Percentiles rank a stretch among this genome's conserved stretches.
phyloP scores from a whole-genome alignment of 2,797 vertebrate species.

The Sebastes baramenuke region DNA sequence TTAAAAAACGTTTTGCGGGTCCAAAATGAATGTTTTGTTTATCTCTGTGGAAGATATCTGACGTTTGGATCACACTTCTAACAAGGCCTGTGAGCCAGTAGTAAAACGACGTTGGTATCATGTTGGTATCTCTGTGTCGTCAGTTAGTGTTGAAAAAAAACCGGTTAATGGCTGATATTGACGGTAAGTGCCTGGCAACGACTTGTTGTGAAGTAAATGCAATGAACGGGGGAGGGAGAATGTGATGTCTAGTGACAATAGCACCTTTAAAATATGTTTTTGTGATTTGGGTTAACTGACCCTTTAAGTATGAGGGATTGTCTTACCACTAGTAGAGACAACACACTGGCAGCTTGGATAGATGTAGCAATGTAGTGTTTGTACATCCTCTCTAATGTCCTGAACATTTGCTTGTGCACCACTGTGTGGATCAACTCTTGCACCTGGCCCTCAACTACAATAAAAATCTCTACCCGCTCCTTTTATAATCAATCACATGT shows the following conservation, averaged over 20 bases:
- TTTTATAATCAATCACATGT: slow-evolving; percentile 17
- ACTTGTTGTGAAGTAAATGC: no score
- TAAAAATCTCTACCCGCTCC: neutral
- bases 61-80: neutral
- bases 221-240: no score
- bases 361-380: neutral
- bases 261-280: no score
- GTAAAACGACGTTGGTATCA: no score
- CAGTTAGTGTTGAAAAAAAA: no score
- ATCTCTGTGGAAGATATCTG: neutral
- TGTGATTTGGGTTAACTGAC: neutral
- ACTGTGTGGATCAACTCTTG: neutral
- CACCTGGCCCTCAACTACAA: neutral
- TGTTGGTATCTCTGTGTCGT: no score
- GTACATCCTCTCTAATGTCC: neutral
- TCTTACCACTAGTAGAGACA: neutral
- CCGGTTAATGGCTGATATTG: no score
- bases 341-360: neutral
- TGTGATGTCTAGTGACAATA: neutral
- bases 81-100: neutral
- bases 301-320: neutral
- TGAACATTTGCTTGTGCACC: neutral
- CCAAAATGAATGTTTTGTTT: no score
- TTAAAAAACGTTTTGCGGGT: neutral
- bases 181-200: no score